Conservation (phyloP, 2,888 invertebrate species). For the Trichacis sp. region DNA sequence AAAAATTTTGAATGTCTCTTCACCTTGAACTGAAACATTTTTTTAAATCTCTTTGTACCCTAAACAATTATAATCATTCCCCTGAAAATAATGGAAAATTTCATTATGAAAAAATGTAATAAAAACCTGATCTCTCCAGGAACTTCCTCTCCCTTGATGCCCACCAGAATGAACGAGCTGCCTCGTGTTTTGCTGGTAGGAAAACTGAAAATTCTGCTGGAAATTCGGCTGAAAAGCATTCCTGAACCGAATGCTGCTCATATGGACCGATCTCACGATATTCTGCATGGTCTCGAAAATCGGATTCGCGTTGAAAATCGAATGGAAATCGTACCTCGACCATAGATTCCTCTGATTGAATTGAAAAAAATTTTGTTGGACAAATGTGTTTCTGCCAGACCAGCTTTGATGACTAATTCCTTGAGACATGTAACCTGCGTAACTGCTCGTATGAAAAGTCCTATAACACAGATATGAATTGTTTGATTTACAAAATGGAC, state of each 20-base stretch:
- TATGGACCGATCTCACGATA: conserved; percentile 23
- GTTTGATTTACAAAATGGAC: no score
- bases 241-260: conserved; percentile 25
- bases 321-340: conserved; percentile 8
- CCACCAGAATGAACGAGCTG: background rate
- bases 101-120: no score
- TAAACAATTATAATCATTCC: no score
- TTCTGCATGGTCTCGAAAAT: conserved; percentile 33
- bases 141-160: background rate
- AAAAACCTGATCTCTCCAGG: conserved; percentile 1
- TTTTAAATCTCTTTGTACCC: no score
- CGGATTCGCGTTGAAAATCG: conserved; percentile 24
- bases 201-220: conserved; percentile 29
- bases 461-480: no score
- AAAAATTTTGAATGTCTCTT: no score
- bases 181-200: conserved; percentile 28
- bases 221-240: conserved; percentile 23
- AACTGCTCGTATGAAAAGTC: conserved; percentile 10
- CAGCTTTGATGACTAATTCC: conserved; percentile 21
- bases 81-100: no score
- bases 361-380: conserved; percentile 42
- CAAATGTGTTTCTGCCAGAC: conserved; percentile 32
- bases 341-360: conserved; percentile 40
- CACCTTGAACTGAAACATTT: no score
- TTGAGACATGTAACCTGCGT: background rate